Conservation (phyloP, 2,797 vertebrate species). For the Brachyrhaphis roseni region DNA sequence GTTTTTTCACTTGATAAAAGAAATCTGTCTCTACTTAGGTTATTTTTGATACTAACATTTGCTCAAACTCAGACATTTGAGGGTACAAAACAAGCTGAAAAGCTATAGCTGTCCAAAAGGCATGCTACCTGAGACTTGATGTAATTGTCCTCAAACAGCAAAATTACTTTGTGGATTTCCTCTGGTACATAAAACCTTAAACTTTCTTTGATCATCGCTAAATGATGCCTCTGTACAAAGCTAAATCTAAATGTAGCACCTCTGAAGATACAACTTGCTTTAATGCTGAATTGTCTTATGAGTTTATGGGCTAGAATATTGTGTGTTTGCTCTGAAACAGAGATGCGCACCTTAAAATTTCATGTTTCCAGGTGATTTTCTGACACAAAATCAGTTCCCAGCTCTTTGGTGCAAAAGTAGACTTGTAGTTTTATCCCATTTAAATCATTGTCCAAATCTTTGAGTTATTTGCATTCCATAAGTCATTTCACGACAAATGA, state of each 20-base stretch:
- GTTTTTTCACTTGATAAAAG: neutral
- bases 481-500: slow-evolving; percentile 31
- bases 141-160: neutral
- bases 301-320: neutral
- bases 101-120: neutral
- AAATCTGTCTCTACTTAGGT: neutral
- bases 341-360: neutral
- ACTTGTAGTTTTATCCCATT: neutral
- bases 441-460: neutral
- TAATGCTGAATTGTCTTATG: neutral
- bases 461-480: slow-evolving; percentile 1
- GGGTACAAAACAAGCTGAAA: neutral
- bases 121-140: neutral
- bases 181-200: neutral
- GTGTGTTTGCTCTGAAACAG: neutral
- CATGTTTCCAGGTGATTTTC: neutral
- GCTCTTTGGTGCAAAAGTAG: neutral
- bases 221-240: too few relatives aligned
- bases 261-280: neutral
- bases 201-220: neutral
- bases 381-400: neutral
- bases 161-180: neutral
- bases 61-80: neutral
- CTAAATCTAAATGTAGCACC: too few relatives aligned
- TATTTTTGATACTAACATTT: neutral